Evolutionary conservation across 1,140 invertebrate genomes (phyloP).

Genomic region (Drosophila insularis): DNA sequence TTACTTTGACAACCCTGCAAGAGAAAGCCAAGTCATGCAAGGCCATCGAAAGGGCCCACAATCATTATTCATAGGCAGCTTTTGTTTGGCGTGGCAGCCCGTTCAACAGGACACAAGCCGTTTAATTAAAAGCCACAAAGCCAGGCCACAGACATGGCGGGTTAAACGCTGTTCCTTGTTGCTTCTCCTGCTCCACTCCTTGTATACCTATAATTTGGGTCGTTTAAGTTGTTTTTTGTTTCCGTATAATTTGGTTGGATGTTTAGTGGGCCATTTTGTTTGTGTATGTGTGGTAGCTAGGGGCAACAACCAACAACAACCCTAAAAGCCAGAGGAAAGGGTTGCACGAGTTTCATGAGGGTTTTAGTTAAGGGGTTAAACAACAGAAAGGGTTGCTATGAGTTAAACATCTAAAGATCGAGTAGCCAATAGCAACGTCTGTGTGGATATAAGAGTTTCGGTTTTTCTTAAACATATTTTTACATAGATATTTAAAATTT

Average conservation of each 20-base stretch:
- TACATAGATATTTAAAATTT: too few relatives aligned
- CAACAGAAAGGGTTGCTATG: conserved; percentile 21
- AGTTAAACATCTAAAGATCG: conserved; percentile 34
- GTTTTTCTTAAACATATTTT: too few relatives aligned
- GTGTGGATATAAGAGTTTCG: not conserved
- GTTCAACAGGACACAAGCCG: conserved; percentile 45
- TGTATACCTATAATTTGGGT: conserved; percentile 46
- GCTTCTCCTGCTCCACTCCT: conserved; percentile 10
- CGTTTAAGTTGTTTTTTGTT: conserved; percentile 9
- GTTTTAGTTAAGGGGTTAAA: not conserved
- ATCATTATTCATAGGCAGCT: conserved; percentile 52
- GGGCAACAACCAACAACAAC: conserved; percentile 32
- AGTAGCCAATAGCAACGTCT: conserved; percentile 49
- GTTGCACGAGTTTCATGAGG: not conserved
- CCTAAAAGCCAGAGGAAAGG: conserved; percentile 3
- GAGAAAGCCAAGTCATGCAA: conserved; percentile 21
- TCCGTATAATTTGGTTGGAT: conserved; percentile 12
- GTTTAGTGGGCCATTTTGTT: conserved; percentile 34
- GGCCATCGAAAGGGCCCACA: conserved; percentile 34
- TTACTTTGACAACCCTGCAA: conserved; percentile 28
- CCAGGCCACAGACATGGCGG: conserved; percentile 24
- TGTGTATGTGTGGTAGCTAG: conserved; percentile 7
- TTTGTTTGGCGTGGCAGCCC: conserved; percentile 20
- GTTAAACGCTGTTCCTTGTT: conserved; percentile 42
- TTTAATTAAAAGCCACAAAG: conserved; percentile 60